Conservation (phyloP, 2,113 vertebrate genomes). For the Martes martes region DNA sequence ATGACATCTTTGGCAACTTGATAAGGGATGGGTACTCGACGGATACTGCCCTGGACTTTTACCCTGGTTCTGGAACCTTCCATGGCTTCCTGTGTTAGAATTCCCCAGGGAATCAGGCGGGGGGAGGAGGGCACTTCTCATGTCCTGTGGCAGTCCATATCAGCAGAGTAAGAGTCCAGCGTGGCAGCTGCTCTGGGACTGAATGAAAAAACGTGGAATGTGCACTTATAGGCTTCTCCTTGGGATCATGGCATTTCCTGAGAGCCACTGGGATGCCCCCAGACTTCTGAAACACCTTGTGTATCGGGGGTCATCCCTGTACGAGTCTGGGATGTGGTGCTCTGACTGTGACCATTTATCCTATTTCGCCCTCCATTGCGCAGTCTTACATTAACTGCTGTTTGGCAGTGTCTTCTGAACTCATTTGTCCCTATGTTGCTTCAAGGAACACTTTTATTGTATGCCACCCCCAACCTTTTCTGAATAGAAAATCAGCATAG, state of each 20-base stretch:
- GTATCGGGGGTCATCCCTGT: fast-evolving
- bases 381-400: neutral
- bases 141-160: neutral
- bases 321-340: neutral
- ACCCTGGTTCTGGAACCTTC: neutral
- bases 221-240: neutral
- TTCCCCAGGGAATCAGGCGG: neutral
- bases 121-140: neutral
- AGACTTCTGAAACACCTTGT: neutral
- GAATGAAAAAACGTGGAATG: neutral
- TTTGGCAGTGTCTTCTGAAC: neutral
- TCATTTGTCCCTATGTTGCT: neutral
- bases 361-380: neutral
- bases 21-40: neutral
- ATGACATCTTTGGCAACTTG: neutral
- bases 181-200: neutral
- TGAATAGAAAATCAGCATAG: neutral
- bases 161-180: neutral
- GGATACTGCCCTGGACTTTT: neutral
- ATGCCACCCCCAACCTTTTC: neutral
- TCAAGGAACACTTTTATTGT: neutral
- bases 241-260: neutral
- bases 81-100: neutral
- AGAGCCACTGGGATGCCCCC: neutral
- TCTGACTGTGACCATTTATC: too few relatives aligned